Evolutionary conservation across 2,888 invertebrate species (phyloP), one percentile per base, ranked within the genome.

Genomic region (Orchesella flavescens): DNA sequence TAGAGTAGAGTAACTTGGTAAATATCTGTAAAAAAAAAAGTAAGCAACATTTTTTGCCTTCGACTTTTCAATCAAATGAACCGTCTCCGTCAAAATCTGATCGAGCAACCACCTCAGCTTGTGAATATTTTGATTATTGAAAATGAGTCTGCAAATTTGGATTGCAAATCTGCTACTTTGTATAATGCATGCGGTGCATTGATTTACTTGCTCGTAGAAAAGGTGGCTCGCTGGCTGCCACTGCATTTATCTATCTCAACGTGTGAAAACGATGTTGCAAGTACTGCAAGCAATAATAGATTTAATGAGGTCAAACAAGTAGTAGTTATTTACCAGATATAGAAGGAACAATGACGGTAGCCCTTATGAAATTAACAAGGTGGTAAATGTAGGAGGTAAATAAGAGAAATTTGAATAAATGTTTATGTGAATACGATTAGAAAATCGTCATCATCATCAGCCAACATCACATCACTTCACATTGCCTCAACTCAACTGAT

Each of bases 331-430:
- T 63, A 63, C 23, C 63, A 13, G 24, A 63, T 7, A 34, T 23
- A 7, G 15, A 12, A 34, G 23, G 69, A 55, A 68, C 23, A 46
- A 10, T 17, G 43, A 15, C 23, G 10, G 57, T 19, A 57, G 55
- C 17, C 15, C 49, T 49, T 17, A 23, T 71, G 53, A 71, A 55
- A 71, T 71, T 72, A 72, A 72, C 43, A 57, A 72, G 57, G 24
- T 57, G 17, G 72, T 57, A n/a, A 55, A 72, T 57, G 72, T 59
- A 72, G 72, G 59, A 57, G 72, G 72, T 19, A 72, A 72, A 71
- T 53, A 55, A 57, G 57, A 17, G 57, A 57, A 57, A 57, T 19
- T 57, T n/a, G 19, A 53, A 53, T 53, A 53, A 13, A 53, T 53
- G 53, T n/a, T 53, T 53, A 53, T 34, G 34, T 4, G 34, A 34